Evolutionary conservation across 2,113 vertebrate genomes (phyloP).

Genomic region (Pedetes capensis): DNA sequence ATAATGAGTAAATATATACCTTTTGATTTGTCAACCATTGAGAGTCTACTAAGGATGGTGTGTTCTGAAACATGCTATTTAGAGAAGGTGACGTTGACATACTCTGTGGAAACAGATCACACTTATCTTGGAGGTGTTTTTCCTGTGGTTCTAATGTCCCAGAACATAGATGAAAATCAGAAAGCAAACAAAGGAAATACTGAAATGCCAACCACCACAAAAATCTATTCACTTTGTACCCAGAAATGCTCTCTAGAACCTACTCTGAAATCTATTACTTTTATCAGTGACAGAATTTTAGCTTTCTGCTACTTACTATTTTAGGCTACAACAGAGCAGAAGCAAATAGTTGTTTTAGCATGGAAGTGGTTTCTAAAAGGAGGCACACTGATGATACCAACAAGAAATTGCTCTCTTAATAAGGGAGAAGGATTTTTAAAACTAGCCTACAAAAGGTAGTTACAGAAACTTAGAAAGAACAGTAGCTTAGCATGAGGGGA

Average conservation of each 20-base stretch:
- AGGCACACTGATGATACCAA: neutral
- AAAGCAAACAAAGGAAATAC: neutral
- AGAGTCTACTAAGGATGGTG: neutral
- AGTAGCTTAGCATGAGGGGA: neutral
- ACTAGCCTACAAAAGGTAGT: neutral
- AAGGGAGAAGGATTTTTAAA: constrained; percentile 14
- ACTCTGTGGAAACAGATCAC: neutral
- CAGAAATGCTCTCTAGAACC: neutral
- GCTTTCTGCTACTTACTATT: neutral
- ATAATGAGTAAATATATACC: neutral
- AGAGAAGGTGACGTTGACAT: neutral
- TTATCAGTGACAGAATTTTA: neutral
- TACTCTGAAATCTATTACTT: neutral
- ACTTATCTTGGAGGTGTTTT: neutral
- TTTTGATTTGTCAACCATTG: neutral
- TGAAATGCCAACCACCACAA: neutral
- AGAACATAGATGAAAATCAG: neutral
- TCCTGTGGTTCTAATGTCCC: neutral
- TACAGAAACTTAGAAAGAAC: neutral
- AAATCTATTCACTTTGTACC: neutral
- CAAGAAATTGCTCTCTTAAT: constrained; percentile 15
- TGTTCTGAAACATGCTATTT: neutral
- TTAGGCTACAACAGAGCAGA: neutral
- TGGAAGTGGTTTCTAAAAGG: neutral
- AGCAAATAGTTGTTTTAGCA: neutral